Base-by-base conservation (phyloP, 1,140 invertebrate genomes). In the Diploscapter pachys region DNA sequence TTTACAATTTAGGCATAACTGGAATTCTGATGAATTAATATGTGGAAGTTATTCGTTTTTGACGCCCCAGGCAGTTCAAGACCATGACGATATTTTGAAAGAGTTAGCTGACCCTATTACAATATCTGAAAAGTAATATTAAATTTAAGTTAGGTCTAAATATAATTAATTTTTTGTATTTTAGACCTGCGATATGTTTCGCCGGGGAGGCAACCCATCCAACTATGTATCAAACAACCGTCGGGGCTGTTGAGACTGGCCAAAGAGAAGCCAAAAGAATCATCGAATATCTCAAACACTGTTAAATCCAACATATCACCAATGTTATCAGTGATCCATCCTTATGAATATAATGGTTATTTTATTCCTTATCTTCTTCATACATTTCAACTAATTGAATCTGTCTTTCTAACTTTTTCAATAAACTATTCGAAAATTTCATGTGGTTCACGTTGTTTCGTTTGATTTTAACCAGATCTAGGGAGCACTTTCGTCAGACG, bases 151-250 rank as follows among this genome's bases (percentile, higher is more conserved):
- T 50, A 5, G 3, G 52, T 48, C 6, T 64, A 9, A 64, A 8
- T 64, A 6, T 64, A 13, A 64, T 8, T 64, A 5, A 64, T 31
- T 9, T 8, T 11, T 9, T 48, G 63, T 1, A 9, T 75, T 75
- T 3, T 61, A 75, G 73, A 8, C 73, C 56, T 0, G 3, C 59
- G 5, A 50, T 78, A 9, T 63, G 59, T 9, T 78, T 78, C 66
- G 76, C 76, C 31, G 76, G 76, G 4, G 76, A 78, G 73, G 61
- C 63, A 13, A 78, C 76, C 4, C 63, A 78, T 56, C 9, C 65
- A 4, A 54, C 11, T 3, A 77, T 78, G 72, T 78, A 78, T 49
- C 76, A 78, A 31, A 78, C 76, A 48, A 77, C 73, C 6, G 73
- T 78, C 5, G 76, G 76, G 49, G 76, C 76, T n/a, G 65, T 52